These are phyloP conservation scores for Ceratosolen solmsi DNA, from an alignment of 1,140 invertebrate species.

Conservation along the genomic window DNA sequence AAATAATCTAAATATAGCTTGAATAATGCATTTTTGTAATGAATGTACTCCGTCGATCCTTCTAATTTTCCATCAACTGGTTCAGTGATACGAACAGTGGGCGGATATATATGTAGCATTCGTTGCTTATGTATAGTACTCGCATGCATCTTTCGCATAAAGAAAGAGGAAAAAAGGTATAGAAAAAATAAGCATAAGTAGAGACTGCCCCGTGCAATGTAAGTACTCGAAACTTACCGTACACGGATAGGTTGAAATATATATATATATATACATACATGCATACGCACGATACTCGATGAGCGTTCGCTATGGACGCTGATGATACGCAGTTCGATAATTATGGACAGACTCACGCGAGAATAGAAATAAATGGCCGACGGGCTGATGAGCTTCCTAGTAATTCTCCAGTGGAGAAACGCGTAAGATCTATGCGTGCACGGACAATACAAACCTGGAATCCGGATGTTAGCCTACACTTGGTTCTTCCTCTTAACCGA, in stretches of 20 bases:
- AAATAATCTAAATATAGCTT: slow-evolving; percentile 3
- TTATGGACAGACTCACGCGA: not conserved
- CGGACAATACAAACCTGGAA: slow-evolving; percentile 8
- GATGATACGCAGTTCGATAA: slow-evolving; percentile 20
- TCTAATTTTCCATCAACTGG: slow-evolving; percentile 27
- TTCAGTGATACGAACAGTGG: slow-evolving; percentile 26
- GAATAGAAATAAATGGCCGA: slow-evolving; percentile 14
- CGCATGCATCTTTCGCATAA: not conserved
- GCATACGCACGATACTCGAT: not conserved
- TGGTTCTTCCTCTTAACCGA: not conserved
- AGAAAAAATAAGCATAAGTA: not conserved
- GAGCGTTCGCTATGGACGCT: not conserved
- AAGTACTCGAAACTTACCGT: not conserved
- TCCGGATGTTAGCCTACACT: not conserved
- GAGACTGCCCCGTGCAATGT: not conserved
- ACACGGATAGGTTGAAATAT: not conserved
- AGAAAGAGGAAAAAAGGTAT: not conserved
- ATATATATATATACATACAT: not conserved
- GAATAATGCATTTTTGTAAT: not conserved
- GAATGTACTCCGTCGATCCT: slow-evolving; percentile 4
- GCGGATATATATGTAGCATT: slow-evolving; percentile 26
- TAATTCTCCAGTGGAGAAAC: not conserved
- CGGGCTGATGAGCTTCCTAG: slow-evolving; percentile 13
- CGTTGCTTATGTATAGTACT: not conserved
- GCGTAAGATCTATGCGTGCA: not conserved